phyloP scores from a whole-genome alignment of 2,113 vertebrate genomes.

The Pterocles burchelli region DNA sequence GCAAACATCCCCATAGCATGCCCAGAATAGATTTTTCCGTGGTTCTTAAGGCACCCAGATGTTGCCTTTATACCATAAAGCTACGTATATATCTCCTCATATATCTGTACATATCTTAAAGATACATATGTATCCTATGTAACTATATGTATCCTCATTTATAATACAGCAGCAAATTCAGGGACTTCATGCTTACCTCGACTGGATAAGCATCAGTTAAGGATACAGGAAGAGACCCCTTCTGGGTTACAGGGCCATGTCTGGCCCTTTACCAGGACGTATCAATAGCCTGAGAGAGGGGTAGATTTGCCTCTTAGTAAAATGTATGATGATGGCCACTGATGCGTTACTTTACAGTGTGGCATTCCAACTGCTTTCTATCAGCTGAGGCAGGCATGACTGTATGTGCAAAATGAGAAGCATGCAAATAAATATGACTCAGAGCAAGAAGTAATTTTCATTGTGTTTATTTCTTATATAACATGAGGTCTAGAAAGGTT shows the following conservation, averaged over 20 bases:
- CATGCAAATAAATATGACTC: neutral
- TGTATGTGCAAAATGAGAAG: neutral
- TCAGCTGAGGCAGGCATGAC: neutral
- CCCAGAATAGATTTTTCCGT: neutral
- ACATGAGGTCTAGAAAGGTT: neutral
- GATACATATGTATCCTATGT: neutral
- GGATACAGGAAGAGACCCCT: neutral
- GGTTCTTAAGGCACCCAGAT: neutral
- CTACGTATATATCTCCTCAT: neutral
- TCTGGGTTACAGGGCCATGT: neutral
- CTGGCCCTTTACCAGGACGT: neutral
- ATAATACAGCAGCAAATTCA: neutral
- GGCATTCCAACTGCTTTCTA: neutral
- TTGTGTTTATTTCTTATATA: neutral
- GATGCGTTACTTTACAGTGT: neutral
- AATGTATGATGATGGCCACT: neutral
- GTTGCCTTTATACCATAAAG: neutral
- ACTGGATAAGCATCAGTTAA: neutral
- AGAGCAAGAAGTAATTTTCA: neutral
- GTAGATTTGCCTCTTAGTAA: neutral
- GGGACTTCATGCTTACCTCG: neutral
- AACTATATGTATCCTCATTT: neutral
- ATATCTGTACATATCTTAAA: neutral
- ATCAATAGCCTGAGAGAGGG: neutral
- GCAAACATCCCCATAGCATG: fast-evolving